Percentiles rank a stretch among this genome's conserved stretches.
phyloP scores from a whole-genome alignment of 2,797 vertebrate genomes.

The Percopsis omiscomaycus region DNA sequence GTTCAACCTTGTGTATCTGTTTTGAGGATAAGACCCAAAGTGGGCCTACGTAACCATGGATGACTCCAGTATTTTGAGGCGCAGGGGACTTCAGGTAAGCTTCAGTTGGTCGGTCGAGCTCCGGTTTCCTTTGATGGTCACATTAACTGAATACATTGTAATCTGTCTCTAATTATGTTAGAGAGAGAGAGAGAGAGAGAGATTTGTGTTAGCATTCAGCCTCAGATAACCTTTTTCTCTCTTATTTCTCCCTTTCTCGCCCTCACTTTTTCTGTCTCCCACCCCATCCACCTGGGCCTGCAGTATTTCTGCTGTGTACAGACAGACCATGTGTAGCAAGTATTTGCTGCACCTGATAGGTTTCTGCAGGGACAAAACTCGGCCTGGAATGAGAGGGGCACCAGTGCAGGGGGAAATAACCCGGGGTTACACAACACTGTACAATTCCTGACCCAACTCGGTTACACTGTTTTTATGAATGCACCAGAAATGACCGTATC shows the following conservation, averaged over 20 bases:
- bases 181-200: background rate
- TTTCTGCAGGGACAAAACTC: slow-evolving; percentile 24
- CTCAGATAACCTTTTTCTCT: slow-evolving; percentile 30
- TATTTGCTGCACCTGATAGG: slow-evolving; percentile 28
- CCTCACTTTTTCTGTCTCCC: background rate
- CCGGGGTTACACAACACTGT: slow-evolving; percentile 32
- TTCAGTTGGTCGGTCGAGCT: background rate
- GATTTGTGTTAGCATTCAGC: background rate
- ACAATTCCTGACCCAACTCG: background rate
- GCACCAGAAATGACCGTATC: too few relatives aligned
- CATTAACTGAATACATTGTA: slow-evolving; percentile 5
- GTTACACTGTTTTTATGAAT: too few relatives aligned
- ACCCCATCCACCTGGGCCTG: background rate
- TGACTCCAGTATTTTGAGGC: slow-evolving; percentile 68
- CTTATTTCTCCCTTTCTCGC: background rate
- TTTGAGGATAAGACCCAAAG: background rate
- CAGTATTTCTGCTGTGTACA: slow-evolving; percentile 3
- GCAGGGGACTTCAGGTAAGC: slow-evolving; percentile 68
- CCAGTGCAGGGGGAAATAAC: slow-evolving; percentile 28
- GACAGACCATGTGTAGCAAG: background rate
- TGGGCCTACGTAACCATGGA: slow-evolving; percentile 48
- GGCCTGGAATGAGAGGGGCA: slow-evolving; percentile 37
- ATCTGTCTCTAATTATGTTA: background rate
- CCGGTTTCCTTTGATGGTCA: slow-evolving; percentile 4
- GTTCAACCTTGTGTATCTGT: too few relatives aligned